These are phyloP conservation scores for Philhelius pedissequus DNA, from an alignment of 2,888 invertebrate species.

Conservation along the genomic window DNA sequence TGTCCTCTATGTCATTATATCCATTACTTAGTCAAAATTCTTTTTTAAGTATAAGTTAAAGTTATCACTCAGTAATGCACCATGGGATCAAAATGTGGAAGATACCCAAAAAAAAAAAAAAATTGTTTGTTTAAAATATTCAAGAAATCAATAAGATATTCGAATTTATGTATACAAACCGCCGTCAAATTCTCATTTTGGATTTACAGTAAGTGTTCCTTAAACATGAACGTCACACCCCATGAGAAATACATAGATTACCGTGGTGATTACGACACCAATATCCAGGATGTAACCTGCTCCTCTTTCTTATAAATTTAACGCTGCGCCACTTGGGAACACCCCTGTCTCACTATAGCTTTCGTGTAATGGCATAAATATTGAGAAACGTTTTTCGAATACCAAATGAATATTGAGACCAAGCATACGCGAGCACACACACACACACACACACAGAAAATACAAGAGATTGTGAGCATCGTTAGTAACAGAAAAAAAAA, in stretches of 20 bases:
- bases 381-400: constrained; percentile 58
- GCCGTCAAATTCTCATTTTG: background rate
- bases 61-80: background rate
- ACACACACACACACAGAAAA: background rate
- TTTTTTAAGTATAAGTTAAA: too few species aligned
- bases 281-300: background rate
- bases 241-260: constrained; percentile 30
- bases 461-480: background rate
- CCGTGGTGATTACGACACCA: constrained; percentile 43
- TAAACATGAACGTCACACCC: constrained; percentile 1
- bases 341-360: constrained; percentile 7
- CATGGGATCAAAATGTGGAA: background rate
- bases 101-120: background rate
- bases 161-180: background rate
- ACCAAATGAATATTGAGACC: constrained; percentile 34
- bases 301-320: constrained; percentile 9
- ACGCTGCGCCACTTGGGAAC: constrained; percentile 14
- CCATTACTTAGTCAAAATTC: too few species aligned
- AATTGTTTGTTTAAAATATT: background rate
- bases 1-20: background rate
- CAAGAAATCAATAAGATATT: background rate
- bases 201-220: constrained; percentile 8
- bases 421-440: background rate
- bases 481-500: background rate
- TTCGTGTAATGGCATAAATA: constrained; percentile 53